Base-by-base conservation (phyloP, 2,888 invertebrate genomes). In the Drosophila melanosoma region DNA sequence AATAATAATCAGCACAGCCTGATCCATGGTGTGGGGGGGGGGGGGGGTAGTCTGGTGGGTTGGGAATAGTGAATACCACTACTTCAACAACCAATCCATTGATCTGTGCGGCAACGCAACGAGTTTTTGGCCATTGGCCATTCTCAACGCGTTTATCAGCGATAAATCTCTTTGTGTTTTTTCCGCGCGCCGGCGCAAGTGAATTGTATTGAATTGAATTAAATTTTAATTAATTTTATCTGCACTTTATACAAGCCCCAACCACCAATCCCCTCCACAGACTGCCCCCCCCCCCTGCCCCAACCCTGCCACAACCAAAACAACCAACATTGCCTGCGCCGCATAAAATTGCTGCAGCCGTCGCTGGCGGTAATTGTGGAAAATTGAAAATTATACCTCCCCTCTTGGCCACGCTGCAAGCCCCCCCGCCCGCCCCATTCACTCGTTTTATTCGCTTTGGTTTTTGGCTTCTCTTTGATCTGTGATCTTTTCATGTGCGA, bases 121-220 rank as follows among this genome's bases (percentile, higher is more conserved):
- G 33, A 69, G 83, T 59, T 69, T 75, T 66, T 81, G 79, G 75
- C 76, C 76, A 76, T 76, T 76, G 74, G 81, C 84, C 80, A 87
- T 87, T 90, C 90, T 82, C 76, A 73, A 69, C 86, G 89, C 90
- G 90, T 90, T 90, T 87, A 90, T 84, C 86, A 89, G 76, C 85
- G 89, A 89, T 87, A 89, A 87, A 90, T 87, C 89, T 89, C 89
- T 90, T 87, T 90, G 89, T 89, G 87, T 82, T 90, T 78, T 86
- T 88, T 79, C 63, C 67, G 81, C 74, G 87, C 89, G 89, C 84
- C 83, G 89, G 90, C 84, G 90, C 87, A 88, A 87, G 84, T 87
- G 90, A 90, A 78, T 76, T 75, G 70, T 69, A 84, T 90, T 87
- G 90, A 87, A 87, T 87, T 90, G 90, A 87, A 87, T 87, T 87